phyloP scores from a whole-genome alignment of 2,888 invertebrate species.

The Acrobasis consociella region DNA sequence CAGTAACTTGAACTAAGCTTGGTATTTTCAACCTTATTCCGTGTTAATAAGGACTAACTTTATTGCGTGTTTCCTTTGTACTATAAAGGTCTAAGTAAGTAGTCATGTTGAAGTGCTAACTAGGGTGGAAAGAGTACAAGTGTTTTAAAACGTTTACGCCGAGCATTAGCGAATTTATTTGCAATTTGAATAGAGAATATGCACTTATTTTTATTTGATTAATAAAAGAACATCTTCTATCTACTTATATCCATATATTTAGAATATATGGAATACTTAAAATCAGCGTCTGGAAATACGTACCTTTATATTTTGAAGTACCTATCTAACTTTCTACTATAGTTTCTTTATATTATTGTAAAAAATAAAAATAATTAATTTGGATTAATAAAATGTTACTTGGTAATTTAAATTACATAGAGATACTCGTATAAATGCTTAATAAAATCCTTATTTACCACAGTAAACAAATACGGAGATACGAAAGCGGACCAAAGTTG shows the following conservation, averaged over 20 bases:
- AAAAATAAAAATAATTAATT: background rate
- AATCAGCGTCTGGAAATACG: too few relatives aligned
- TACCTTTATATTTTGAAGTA: too few relatives aligned
- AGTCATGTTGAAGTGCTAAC: conserved; percentile 22
- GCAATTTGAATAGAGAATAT: background rate
- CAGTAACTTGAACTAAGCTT: background rate
- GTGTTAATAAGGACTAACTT: background rate
- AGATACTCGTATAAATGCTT: background rate
- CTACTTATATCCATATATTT: too few relatives aligned
- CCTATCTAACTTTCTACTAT: too few relatives aligned
- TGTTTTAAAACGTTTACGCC: conserved; percentile 6
- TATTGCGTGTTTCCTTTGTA: background rate
- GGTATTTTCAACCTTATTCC: background rate
- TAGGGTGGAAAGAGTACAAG: conserved; percentile 25
- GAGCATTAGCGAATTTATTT: background rate
- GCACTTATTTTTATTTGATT: too few relatives aligned
- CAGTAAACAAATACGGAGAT: too few relatives aligned
- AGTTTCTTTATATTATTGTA: too few relatives aligned
- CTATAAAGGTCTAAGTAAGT: conserved; percentile 19
- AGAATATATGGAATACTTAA: too few relatives aligned
- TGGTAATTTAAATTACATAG: background rate
- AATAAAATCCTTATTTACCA: too few relatives aligned
- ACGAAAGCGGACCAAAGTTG: too few relatives aligned
- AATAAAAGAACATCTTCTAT: too few relatives aligned
- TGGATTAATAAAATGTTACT: background rate